Evolutionary conservation across 1,140 invertebrate species (phyloP), one percentile per base, ranked within the genome.

Genomic region (Apis florea): DNA sequence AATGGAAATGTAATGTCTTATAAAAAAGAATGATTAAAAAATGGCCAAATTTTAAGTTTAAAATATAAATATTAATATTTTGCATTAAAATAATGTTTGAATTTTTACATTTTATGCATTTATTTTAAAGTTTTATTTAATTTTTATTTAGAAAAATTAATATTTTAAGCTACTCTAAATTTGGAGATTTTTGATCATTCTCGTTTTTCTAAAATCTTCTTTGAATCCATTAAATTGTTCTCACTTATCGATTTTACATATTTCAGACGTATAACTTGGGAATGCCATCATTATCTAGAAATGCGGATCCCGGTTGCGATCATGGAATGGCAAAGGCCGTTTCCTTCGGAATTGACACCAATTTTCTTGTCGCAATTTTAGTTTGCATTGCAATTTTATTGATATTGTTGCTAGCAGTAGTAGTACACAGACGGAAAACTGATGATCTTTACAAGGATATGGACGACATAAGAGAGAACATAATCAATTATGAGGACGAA

Each of bases 401-500:
- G 82, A 96, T 98, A 85, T 94, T 99, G 4, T 94, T 98, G 1
- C 92, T 98, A 88, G 96, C 97, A 6, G 96, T 98, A 67, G 97
- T 98, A 6, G 96, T 98, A 0, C 97, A 98, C 88, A 95, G 96
- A 83, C 95, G 96, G 54, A 96, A 97, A 86, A 96, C 97, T 15
- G 97, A 98, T 90, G 97, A 98, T 79, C 95, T 97, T 87, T 96
- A 98, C 54, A 98, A 98, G 90, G 98, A 99, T 90, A 96, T 98
- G 86, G 98, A 99, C 91, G 98, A 99, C 91, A 98, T 99, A 56
- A 94, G 98, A 83, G 98, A 99, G 93, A 99, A 98, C 89, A 99
- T 99, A 83, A 99, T 99, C 82, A 98, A 98, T 89, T 99, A 99
- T 90, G 98, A 99, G 92, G 98, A 99, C 89, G 98, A 99, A 94